phyloP scores from a whole-genome alignment of 2,888 invertebrate species.

The Octodonta nipae region DNA sequence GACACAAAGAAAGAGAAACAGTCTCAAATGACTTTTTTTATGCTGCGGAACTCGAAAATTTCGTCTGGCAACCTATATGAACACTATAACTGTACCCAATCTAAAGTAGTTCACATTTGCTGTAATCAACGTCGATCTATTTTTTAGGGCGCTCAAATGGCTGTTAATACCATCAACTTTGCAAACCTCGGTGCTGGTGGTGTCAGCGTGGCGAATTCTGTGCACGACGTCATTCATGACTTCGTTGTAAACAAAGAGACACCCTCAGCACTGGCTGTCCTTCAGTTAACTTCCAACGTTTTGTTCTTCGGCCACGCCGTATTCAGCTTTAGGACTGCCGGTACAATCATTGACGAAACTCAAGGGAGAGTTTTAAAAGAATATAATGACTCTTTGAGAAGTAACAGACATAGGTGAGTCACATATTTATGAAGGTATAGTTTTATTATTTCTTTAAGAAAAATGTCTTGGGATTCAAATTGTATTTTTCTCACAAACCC shows the following conservation, averaged over 20 bases:
- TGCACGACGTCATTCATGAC: constrained; percentile 23
- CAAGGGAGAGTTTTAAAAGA: constrained; percentile 41
- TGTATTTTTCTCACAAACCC: too few relatives aligned
- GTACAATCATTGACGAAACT: constrained; percentile 36
- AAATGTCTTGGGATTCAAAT: too few relatives aligned
- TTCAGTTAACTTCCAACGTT: constrained; percentile 26
- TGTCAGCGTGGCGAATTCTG: constrained; percentile 23
- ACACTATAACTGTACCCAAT: too few relatives aligned
- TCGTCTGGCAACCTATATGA: too few relatives aligned
- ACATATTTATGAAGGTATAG: too few relatives aligned
- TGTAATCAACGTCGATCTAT: too few relatives aligned
- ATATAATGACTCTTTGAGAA: constrained; percentile 39
- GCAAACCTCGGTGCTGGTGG: constrained; percentile 26
- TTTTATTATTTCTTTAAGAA: too few relatives aligned
- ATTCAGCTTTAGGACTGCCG: constrained; percentile 23
- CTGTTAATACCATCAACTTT: constrained; percentile 22
- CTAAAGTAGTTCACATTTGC: constrained; percentile 4
- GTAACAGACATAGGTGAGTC: constrained; percentile 38
- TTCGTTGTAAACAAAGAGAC: constrained; percentile 21
- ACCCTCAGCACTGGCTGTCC: constrained; percentile 34
- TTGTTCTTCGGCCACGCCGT: constrained; percentile 29
- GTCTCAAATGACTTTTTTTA: too few relatives aligned
- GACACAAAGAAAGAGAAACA: too few relatives aligned
- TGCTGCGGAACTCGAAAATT: too few relatives aligned
- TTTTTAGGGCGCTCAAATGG: constrained; percentile 16